phyloP scores from a whole-genome alignment of 2,797 vertebrate species.

The Semotilus atromaculatus region DNA sequence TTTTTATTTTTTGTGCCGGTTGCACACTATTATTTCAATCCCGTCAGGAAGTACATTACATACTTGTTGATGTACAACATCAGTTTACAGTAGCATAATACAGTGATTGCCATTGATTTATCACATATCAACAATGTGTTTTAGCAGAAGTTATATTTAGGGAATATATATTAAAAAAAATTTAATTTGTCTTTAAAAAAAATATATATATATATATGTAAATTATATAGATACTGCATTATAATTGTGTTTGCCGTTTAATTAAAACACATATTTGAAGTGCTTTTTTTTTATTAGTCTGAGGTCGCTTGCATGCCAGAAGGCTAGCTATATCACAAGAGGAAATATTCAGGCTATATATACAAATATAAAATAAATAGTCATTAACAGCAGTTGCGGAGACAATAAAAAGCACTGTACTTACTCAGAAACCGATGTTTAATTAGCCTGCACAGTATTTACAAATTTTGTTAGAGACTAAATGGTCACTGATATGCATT shows the following conservation, averaged over 20 bases:
- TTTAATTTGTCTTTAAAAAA: too few species aligned
- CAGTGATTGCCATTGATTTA: neutral
- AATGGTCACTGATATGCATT: neutral
- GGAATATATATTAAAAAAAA: neutral
- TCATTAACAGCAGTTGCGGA: neutral
- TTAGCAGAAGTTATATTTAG: neutral
- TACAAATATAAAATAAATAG: neutral
- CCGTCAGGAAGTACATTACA: neutral
- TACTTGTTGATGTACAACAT: neutral
- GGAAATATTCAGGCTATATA: neutral
- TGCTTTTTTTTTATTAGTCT: neutral
- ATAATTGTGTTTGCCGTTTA: neutral
- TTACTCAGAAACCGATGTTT: conserved; percentile 59
- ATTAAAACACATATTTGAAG: neutral
- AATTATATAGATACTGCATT: neutral
- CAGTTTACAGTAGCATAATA: neutral
- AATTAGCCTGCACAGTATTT: neutral
- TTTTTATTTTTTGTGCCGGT: neutral
- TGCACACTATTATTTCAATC: neutral
- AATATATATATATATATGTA: too few species aligned
- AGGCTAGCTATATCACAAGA: neutral
- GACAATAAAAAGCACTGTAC: neutral
- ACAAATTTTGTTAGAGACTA: conserved; percentile 2
- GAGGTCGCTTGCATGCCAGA: neutral
- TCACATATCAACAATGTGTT: neutral